phyloP scores from a whole-genome alignment of 2,888 invertebrate genomes.

The Campoplex capitator region DNA sequence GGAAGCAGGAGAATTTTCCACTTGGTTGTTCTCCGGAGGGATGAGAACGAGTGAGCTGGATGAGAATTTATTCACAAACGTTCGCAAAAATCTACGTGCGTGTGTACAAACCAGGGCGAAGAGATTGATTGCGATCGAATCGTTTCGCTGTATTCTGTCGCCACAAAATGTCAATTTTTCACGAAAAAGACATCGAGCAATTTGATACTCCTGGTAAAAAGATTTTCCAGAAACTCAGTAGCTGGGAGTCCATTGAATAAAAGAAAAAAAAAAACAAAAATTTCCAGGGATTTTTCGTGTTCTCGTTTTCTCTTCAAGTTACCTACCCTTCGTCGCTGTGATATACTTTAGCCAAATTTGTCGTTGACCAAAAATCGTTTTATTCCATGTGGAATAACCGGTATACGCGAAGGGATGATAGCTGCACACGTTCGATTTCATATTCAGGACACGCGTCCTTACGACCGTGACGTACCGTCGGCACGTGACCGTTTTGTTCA shows the following conservation, averaged over 20 bases:
- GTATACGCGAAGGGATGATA: conserved; percentile 24
- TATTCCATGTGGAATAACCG: conserved; percentile 9
- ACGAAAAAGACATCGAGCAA: not conserved
- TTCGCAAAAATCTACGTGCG: not conserved
- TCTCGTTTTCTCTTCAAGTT: not conserved
- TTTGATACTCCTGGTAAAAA: not conserved
- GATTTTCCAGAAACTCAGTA: too few species aligned
- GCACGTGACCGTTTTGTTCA: conserved; percentile 81
- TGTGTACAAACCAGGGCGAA: conserved; percentile 37
- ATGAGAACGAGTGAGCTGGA: conserved; percentile 39
- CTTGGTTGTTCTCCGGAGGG: conserved; percentile 9
- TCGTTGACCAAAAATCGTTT: conserved; percentile 10
- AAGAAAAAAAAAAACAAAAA: not conserved
- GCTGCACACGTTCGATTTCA: conserved; percentile 55
- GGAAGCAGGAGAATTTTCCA: conserved; percentile 31
- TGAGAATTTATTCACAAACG: conserved; percentile 20
- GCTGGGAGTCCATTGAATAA: too few species aligned
- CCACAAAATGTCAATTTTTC: conserved; percentile 58
- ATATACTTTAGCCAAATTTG: not conserved
- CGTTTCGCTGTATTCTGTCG: conserved; percentile 62
- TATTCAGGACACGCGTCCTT: conserved; percentile 78
- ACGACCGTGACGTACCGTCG: conserved; percentile 76
- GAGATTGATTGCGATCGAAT: conserved; percentile 68
- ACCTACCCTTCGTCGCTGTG: not conserved
- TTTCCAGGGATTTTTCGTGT: not conserved